Evolutionary conservation across 1,140 invertebrate genomes (phyloP), one percentile per base, ranked within the genome.

Genomic region (Stenopsyche tienmushanensis): DNA sequence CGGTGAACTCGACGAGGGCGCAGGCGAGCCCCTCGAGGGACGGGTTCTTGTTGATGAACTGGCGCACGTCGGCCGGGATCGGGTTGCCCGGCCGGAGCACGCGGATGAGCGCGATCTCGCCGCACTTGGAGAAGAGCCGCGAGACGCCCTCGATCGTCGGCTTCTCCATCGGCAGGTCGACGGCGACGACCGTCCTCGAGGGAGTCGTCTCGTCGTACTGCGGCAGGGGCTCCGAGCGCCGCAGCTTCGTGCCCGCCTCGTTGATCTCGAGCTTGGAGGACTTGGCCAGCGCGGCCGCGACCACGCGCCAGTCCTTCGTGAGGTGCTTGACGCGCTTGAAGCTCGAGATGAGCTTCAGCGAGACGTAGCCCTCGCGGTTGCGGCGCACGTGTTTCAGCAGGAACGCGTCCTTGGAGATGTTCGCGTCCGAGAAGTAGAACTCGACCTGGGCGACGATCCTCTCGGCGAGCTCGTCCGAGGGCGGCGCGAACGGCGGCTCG

Each of bases 291-390:
- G 93, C 90, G 69, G 89, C 86, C 1, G 93, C 93, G 2, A 97
- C 93, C 0, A 93, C 90, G 55, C 93, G 84, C 91, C 94, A 97
- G 74, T 97, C 94, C 74, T 93, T 92, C 3, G 93, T 94, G 26
- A 97, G 78, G 72, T 94, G 92, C 72, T 94, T 93, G 21, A 97
- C 93, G 49, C 94, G 86, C 74, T 97, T 93, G 73, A 95, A 94
- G 71, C 92, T 95, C 1, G 94, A 95, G 54, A 97, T 94, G 39
- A 98, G 80, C 77, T 97, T 97, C 5, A 97, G 80, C 26, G 92
- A 95, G 1, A 98, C 94, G 78, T 91, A 97, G 8, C 96, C 95
- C 77, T 96, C 93, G 76, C 96, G 96, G 75, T 97, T 96, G 20
- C 94, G 83, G 26, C 92, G 86, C 1, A 97, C 94, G 76, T 97